Evolutionary conservation across 2,113 vertebrate species (phyloP).

Genomic region (Arenaria interpres): DNA sequence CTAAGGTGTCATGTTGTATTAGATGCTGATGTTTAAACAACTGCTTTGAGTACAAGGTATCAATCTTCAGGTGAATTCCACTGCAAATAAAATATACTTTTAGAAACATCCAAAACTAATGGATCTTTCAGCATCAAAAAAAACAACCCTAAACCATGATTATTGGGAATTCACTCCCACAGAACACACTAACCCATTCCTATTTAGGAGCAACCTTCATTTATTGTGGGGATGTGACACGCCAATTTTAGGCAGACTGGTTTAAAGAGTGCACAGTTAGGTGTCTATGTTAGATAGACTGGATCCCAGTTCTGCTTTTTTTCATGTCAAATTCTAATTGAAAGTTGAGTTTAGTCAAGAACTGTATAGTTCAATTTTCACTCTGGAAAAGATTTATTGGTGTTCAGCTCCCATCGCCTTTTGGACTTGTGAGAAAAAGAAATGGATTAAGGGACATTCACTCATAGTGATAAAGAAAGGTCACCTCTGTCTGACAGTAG

Average conservation of each 20-base stretch:
- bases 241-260: fast-evolving
- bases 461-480: neutral
- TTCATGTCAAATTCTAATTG: neutral
- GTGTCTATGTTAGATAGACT: neutral
- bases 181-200: neutral
- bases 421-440: neutral
- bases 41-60: neutral
- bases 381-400: neutral
- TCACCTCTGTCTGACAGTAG: neutral
- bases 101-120: neutral
- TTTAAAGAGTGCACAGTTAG: neutral
- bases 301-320: neutral
- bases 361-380: neutral
- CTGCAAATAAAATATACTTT: neutral
- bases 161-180: fast-evolving
- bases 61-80: neutral
- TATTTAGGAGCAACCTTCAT: neutral
- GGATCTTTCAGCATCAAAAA: neutral
- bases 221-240: neutral
- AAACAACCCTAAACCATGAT: neutral
- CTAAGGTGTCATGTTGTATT: neutral
- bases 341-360: neutral
- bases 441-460: neutral
- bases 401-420: neutral
- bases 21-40: neutral